phyloP scores from a whole-genome alignment of 2,888 invertebrate genomes.

The Hanleya hanleyi region DNA sequence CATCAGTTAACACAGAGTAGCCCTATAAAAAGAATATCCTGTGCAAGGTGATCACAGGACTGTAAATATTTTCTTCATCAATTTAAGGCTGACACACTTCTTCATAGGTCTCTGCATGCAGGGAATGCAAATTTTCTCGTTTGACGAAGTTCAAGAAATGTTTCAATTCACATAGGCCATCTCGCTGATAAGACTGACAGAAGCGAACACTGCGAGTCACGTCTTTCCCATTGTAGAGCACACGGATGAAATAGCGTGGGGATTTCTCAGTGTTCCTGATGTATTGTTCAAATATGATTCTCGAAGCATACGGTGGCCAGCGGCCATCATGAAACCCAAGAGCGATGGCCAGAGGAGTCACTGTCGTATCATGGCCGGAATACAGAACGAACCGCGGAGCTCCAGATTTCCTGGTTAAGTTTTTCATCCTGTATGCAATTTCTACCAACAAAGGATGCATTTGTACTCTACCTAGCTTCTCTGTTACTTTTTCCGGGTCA shows the following conservation, averaged over 20 bases:
- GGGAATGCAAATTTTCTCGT: slow-evolving; percentile 87
- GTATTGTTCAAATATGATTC: slow-evolving; percentile 91
- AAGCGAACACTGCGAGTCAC: slow-evolving; percentile 87
- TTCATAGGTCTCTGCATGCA: slow-evolving; percentile 67
- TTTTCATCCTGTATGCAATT: slow-evolving; percentile 76
- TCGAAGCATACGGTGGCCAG: slow-evolving; percentile 88
- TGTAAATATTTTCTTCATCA: no score
- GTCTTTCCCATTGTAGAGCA: slow-evolving; percentile 90
- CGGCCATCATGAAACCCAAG: slow-evolving; percentile 80
- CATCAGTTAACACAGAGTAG: no score
- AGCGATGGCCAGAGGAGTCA: slow-evolving; percentile 87
- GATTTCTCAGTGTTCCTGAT: slow-evolving; percentile 24
- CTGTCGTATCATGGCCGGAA: slow-evolving; percentile 93
- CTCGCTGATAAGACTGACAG: slow-evolving; percentile 76
- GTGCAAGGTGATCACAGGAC: no score
- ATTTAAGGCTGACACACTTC: background rate
- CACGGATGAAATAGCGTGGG: slow-evolving; percentile 79
- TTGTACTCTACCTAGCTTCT: slow-evolving; percentile 80
- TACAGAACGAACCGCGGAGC: slow-evolving; percentile 80
- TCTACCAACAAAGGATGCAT: slow-evolving; percentile 89
- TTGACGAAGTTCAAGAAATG: slow-evolving; percentile 90
- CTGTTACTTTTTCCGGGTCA: slow-evolving; percentile 17
- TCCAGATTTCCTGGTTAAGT: slow-evolving; percentile 53
- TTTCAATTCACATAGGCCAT: slow-evolving; percentile 85
- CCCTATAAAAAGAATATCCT: no score